Base-by-base conservation (phyloP, 2,888 invertebrate genomes). In the Phymatocera aterrima region DNA sequence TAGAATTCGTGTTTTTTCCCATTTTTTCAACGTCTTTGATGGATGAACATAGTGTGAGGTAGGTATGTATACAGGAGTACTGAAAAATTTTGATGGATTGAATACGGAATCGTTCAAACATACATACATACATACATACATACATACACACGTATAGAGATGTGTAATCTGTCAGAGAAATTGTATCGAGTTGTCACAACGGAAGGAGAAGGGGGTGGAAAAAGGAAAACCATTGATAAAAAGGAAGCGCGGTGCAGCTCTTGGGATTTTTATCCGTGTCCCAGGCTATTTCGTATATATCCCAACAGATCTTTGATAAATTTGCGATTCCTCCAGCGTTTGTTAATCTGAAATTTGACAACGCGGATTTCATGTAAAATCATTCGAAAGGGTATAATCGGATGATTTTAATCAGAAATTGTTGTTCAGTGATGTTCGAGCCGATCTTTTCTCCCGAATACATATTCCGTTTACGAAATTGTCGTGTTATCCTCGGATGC, bases 71-170 rank as follows among this genome's bases (percentile, higher is more conserved):
- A 83, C 84, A 37, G 75, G 60, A 85, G 84, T 82, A 84, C 83
- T 85, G 85, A 85, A 85, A 85, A 85, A 85, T 85, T 85, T 84
- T 85, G 85, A 85, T 85, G 85, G 85, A 85, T 85, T 82, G 84
- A 84, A 83, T 81, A 80, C 82, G 81, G 80, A 81, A 79, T 82
- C 85, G 82, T 82, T 83, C 84, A 85, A 85, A n/a, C n/a, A n/a
- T n/a, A n/a, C n/a, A n/a, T n/a, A n/a, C n/a, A n/a, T n/a, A n/a
- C n/a, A n/a, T n/a, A n/a, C n/a, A n/a, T n/a, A n/a, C n/a, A n/a
- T n/a, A n/a, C n/a, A n/a, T n/a, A n/a, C n/a, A n/a, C n/a, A n/a
- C n/a, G n/a, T 85, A 85, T 85, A 68, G 18, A 83, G 84, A 84
- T 83, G 80, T 77, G 85, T 82, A 84, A 85, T 85, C 84, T 82